These are phyloP conservation scores for Halcyon smyrnensis DNA, from an alignment of 2,797 vertebrate genomes.

Conservation along the genomic window DNA sequence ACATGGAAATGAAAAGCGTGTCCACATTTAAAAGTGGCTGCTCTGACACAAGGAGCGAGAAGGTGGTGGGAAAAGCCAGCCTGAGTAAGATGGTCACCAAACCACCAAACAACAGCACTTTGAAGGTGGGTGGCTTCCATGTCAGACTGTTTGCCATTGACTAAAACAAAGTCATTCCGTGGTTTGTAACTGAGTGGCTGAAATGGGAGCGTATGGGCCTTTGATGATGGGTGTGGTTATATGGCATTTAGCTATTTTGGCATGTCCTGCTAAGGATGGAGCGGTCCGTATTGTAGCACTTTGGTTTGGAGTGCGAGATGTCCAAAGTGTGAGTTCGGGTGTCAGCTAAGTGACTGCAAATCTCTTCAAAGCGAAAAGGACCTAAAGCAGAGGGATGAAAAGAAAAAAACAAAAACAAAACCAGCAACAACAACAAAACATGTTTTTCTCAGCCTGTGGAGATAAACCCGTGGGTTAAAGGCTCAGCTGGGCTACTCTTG, in stretches of 20 bases:
- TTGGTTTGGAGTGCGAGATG: not conserved
- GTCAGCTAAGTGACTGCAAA: not conserved
- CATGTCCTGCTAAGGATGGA: slow-evolving; percentile 63
- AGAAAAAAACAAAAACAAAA: not conserved
- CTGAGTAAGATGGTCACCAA: slow-evolving; percentile 54
- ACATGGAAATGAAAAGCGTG: not conserved
- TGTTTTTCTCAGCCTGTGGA: not conserved
- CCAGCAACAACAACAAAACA: not conserved
- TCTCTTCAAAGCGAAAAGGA: not conserved
- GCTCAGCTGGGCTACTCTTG: not conserved
- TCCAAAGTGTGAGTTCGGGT: not conserved
- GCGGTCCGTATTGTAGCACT: slow-evolving; percentile 16
- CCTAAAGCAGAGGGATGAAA: not conserved
- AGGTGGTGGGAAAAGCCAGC: not conserved
- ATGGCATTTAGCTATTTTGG: slow-evolving; percentile 71
- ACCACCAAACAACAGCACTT: slow-evolving; percentile 58
- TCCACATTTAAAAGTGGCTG: not conserved
- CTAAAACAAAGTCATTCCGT: slow-evolving; percentile 71
- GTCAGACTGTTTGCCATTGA: slow-evolving; percentile 68
- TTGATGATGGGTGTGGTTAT: slow-evolving; percentile 77
- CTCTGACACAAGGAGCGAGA: not conserved
- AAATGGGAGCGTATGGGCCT: slow-evolving; percentile 67
- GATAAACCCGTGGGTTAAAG: not conserved
- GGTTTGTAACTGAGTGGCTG: slow-evolving; percentile 78
- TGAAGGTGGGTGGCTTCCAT: slow-evolving; percentile 72